Conservation (phyloP, 1,140 invertebrate genomes). For the Drosophila miranda region DNA sequence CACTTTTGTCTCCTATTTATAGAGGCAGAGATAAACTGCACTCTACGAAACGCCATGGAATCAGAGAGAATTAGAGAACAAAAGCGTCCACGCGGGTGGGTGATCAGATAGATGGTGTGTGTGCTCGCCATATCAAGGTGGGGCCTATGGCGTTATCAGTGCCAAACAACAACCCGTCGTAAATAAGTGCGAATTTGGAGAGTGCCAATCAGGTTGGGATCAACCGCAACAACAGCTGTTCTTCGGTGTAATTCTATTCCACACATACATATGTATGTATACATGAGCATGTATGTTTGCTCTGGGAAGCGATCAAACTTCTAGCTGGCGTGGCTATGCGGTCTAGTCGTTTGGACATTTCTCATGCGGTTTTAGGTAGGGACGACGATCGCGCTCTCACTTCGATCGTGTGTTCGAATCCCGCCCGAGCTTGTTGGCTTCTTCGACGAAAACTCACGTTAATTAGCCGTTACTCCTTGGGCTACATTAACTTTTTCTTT, state of each 20-base stretch:
- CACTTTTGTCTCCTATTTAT: slow-evolving; percentile 70
- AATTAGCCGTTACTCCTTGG: slow-evolving; percentile 72
- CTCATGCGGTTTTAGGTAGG: neutral
- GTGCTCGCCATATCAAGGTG: slow-evolving; percentile 8
- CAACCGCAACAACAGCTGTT: slow-evolving; percentile 30
- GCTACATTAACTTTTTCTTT: slow-evolving; percentile 65
- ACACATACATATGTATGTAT: too few relatives aligned
- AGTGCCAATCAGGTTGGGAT: slow-evolving; percentile 28
- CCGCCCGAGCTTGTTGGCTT: slow-evolving; percentile 74
- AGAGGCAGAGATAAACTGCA: slow-evolving; percentile 51
- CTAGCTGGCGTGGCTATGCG: slow-evolving; percentile 34
- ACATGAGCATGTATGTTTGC: neutral
- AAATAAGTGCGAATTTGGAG: slow-evolving; percentile 30
- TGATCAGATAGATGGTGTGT: slow-evolving; percentile 5
- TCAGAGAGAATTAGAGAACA: slow-evolving; percentile 1
- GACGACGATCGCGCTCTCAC: neutral
- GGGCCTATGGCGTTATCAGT: slow-evolving; percentile 49
- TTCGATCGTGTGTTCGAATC: slow-evolving; percentile 39
- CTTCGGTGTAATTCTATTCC: too few relatives aligned
- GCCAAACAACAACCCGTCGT: slow-evolving; percentile 48
- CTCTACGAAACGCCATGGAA: slow-evolving; percentile 21
- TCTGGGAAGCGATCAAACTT: neutral
- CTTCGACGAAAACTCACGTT: slow-evolving; percentile 68
- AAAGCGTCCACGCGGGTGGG: neutral
- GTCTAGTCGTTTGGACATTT: slow-evolving; percentile 5